Evolutionary conservation across 1,140 invertebrate genomes (phyloP).

Genomic region (Drosophila azteca): DNA sequence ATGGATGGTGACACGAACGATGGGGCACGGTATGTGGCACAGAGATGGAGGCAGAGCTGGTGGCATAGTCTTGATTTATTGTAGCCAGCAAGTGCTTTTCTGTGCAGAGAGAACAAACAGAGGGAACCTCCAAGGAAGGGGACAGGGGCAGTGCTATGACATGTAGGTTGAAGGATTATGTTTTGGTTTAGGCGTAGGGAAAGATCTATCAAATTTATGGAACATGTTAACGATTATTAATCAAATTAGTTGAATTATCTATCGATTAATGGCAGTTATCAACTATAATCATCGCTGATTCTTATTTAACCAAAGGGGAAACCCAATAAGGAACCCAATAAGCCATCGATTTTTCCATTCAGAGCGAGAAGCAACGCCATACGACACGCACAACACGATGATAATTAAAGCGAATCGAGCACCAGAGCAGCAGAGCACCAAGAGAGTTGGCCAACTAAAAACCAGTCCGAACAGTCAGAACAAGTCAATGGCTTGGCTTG

Average conservation of each 20-base stretch:
- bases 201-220: no score
- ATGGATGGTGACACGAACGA: conserved; percentile 31
- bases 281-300: no score
- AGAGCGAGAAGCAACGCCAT: background rate
- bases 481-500: conserved; percentile 31
- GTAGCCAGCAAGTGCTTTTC: conserved; percentile 46
- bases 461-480: conserved; percentile 46
- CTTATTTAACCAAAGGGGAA: background rate
- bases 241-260: no score
- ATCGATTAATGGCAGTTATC: no score
- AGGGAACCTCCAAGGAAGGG: no score
- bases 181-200: no score
- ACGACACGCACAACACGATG: conserved; percentile 5
- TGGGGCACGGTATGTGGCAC: conserved; percentile 23
- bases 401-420: conserved; percentile 28
- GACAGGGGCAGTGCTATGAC: no score
- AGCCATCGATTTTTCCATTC: conserved; percentile 20
- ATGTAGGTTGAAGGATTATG: no score
- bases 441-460: conserved; percentile 24
- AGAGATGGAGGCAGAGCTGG: conserved; percentile 36
- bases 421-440: background rate
- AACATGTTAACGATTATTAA: no score
- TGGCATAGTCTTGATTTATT: conserved; percentile 58
- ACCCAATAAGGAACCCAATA: conserved; percentile 1
- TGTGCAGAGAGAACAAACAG: no score